phyloP scores from a whole-genome alignment of 2,113 vertebrate genomes.

The Protobothrops mucrosquamatus region DNA sequence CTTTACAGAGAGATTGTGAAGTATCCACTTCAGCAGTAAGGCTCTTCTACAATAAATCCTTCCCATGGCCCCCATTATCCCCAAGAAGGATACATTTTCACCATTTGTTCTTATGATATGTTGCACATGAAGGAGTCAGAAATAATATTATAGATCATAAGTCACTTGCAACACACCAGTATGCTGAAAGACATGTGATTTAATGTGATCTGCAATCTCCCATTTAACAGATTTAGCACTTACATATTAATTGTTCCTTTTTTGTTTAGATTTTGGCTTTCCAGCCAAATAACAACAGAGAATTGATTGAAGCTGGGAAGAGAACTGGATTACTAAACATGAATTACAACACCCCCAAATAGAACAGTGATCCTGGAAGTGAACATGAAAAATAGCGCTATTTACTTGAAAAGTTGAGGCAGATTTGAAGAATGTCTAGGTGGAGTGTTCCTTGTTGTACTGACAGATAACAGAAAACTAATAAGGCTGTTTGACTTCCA shows the following conservation, averaged over 20 bases:
- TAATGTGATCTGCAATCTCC: slow-evolving; percentile 60
- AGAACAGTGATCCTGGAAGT: slow-evolving; percentile 30
- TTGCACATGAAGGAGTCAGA: slow-evolving; percentile 62
- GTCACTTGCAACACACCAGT: slow-evolving; percentile 34
- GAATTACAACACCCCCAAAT: slow-evolving; percentile 55
- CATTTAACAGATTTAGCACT: slow-evolving; percentile 54
- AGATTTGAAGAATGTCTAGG: not conserved
- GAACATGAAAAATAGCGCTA: slow-evolving; percentile 42
- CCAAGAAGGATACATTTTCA: not conserved
- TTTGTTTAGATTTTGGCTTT: slow-evolving; percentile 51
- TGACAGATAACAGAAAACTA: not conserved
- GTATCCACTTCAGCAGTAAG: not conserved
- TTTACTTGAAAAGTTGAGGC: slow-evolving; percentile 22
- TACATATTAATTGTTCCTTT: slow-evolving; percentile 59
- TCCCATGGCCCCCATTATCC: not conserved
- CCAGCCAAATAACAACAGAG: slow-evolving; percentile 51
- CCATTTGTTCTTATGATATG: slow-evolving; percentile 40
- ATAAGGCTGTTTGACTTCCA: not conserved
- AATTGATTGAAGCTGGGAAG: slow-evolving; percentile 59
- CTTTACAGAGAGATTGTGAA: not conserved
- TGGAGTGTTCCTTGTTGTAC: not conserved
- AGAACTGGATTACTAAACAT: slow-evolving; percentile 54
- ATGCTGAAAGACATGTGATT: slow-evolving; percentile 47
- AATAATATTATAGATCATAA: slow-evolving; percentile 57
- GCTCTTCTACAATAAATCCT: not conserved